Conservation (phyloP, 1,140 invertebrate species). For the Tyrophagus putrescentiae region DNA sequence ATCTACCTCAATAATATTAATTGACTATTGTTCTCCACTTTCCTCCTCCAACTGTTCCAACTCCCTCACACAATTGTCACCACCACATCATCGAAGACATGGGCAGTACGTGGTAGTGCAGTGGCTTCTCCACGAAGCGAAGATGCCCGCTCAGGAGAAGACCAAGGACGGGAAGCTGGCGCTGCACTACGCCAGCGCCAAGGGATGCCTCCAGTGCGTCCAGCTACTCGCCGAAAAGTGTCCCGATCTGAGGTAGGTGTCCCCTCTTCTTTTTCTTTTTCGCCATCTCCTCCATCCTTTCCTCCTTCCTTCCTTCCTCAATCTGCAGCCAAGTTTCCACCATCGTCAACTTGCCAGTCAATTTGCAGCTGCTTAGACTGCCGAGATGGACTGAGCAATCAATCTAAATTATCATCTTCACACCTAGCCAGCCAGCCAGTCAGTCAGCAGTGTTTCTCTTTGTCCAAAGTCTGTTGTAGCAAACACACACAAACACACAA, state of each 20-base stretch:
- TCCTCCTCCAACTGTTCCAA: neutral
- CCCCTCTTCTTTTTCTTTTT: neutral
- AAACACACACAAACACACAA: too few relatives aligned
- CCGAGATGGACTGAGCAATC: neutral
- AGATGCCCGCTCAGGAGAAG: slow-evolving; percentile 41
- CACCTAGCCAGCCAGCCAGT: too few relatives aligned
- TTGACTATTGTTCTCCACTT: slow-evolving; percentile 12
- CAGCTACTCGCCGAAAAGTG: slow-evolving; percentile 56
- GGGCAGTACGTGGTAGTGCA: slow-evolving; percentile 25
- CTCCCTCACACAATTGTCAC: too few relatives aligned
- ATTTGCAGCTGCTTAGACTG: neutral
- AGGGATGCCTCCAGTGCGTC: slow-evolving; percentile 66
- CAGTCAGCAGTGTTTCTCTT: too few relatives aligned
- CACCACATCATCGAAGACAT: slow-evolving; percentile 25
- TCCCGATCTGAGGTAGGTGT: slow-evolving; percentile 52
- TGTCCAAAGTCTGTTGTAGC: too few relatives aligned
- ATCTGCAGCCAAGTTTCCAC: too few relatives aligned
- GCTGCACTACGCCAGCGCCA: slow-evolving; percentile 65
- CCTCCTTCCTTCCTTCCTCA: slow-evolving; percentile 17
- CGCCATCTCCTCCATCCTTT: slow-evolving; percentile 15
- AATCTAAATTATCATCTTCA: neutral
- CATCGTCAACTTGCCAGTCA: neutral
- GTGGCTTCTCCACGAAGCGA: slow-evolving; percentile 38
- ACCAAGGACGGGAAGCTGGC: slow-evolving; percentile 47
- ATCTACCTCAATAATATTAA: neutral